Conservation (phyloP, 1,140 invertebrate genomes). For the Achatina immaculata region DNA sequence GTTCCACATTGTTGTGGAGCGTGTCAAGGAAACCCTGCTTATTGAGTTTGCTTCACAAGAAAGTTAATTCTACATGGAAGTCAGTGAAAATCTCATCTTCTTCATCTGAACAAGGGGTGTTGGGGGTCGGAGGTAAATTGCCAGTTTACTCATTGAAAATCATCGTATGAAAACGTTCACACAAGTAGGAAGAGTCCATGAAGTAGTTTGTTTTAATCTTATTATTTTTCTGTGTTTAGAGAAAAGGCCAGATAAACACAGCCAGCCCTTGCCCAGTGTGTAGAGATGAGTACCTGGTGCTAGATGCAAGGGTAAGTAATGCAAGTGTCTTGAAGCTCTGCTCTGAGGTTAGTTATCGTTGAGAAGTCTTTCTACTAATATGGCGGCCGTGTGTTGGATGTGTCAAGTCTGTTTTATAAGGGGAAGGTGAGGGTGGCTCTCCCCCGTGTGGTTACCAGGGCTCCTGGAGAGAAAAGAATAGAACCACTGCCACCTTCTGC, state of each 20-base stretch:
- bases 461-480: no score
- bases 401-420: background rate
- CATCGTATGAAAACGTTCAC: background rate
- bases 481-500: no score
- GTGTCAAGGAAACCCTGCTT: no score
- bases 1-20: no score
- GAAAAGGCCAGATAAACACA: constrained; percentile 79
- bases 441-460: background rate
- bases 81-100: no score
- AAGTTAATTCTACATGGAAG: no score
- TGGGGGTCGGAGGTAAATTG: background rate
- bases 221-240: constrained; percentile 67
- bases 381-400: background rate
- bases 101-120: no score
- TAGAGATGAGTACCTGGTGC: constrained; percentile 91
- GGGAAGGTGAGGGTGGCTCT: background rate
- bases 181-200: background rate
- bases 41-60: no score
- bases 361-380: no score
- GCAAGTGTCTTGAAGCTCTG: background rate
- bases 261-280: constrained; percentile 95
- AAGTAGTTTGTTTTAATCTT: background rate
- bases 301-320: constrained; percentile 78
- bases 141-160: background rate
- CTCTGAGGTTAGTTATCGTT: background rate